Percentiles rank a stretch among this genome's conserved stretches.
Evolutionary conservation across 2,888 invertebrate genomes (phyloP).

Genomic region (Drosophila mimetica): DNA sequence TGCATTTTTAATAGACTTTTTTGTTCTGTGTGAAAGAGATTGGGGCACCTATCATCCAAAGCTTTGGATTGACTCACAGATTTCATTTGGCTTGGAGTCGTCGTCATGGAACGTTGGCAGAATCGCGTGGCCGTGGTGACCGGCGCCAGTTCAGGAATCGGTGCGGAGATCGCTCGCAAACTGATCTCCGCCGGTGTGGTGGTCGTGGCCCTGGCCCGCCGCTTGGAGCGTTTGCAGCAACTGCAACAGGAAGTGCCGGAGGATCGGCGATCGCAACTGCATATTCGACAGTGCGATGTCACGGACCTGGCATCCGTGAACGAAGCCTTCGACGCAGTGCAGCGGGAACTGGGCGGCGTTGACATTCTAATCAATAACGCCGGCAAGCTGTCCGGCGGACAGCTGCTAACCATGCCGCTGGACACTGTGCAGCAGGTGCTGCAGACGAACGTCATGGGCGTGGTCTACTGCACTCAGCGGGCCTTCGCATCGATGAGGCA

Average conservation of each 20-base stretch:
- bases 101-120: slow-evolving; percentile 86
- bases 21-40: background rate
- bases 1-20: background rate
- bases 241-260: slow-evolving; percentile 49
- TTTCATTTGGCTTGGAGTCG: slow-evolving; percentile 30
- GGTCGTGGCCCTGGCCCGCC: slow-evolving; percentile 86
- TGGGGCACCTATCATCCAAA: background rate
- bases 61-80: background rate
- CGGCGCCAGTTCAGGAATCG: slow-evolving; percentile 87
- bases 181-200: slow-evolving; percentile 85
- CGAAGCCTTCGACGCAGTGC: slow-evolving; percentile 85
- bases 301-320: slow-evolving; percentile 85
- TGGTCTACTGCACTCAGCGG: slow-evolving; percentile 84
- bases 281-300: slow-evolving; percentile 83
- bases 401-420: slow-evolving; percentile 60
- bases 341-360: slow-evolving; percentile 85
- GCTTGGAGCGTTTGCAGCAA: slow-evolving; percentile 79
- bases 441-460: slow-evolving; percentile 85
- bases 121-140: slow-evolving; percentile 87
- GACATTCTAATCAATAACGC: slow-evolving; percentile 87
- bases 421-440: slow-evolving; percentile 77
- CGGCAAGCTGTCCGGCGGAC: slow-evolving; percentile 81
- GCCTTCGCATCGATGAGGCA: slow-evolving; percentile 84
- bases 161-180: slow-evolving; percentile 84
- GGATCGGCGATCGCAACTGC: slow-evolving; percentile 45